Evolutionary conservation across 2,888 invertebrate genomes (phyloP).

Genomic region (Lasioglossum marginatum): DNA sequence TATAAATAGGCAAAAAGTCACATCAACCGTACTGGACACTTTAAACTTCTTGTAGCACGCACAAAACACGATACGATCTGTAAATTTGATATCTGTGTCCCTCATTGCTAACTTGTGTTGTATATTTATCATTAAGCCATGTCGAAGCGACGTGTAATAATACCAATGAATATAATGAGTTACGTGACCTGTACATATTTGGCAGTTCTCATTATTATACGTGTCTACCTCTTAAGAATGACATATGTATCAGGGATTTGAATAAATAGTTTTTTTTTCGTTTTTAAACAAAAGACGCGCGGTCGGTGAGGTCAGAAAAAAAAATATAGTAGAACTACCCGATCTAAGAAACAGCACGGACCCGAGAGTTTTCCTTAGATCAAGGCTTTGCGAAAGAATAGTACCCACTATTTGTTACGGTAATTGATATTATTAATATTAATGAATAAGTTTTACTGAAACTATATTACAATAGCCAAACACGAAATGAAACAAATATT

Average conservation of each 20-base stretch:
- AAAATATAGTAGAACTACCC: no score
- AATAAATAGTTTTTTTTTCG: not conserved
- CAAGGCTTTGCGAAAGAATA: not conserved
- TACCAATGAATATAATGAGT: not conserved
- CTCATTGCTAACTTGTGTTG: not conserved
- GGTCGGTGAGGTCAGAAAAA: no score
- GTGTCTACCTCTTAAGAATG: not conserved
- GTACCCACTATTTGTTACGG: not conserved
- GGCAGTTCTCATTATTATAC: not conserved
- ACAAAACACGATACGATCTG: not conserved
- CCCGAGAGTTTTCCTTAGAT: no score
- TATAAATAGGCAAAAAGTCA: not conserved
- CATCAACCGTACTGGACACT: not conserved
- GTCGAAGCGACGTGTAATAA: not conserved
- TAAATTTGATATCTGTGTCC: not conserved
- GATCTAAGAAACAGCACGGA: no score
- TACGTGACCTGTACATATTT: not conserved
- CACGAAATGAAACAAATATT: not conserved
- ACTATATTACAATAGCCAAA: not conserved
- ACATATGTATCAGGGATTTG: not conserved
- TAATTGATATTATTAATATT: not conserved
- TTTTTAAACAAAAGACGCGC: not conserved
- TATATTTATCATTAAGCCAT: not conserved
- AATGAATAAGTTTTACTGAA: not conserved
- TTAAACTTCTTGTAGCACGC: not conserved